A percentile compares a stretch with the other conserved stretches of the same genome.
These are phyloP conservation scores for Timema cristinae DNA, from an alignment of 2,888 invertebrate genomes.

Conservation along the genomic window DNA sequence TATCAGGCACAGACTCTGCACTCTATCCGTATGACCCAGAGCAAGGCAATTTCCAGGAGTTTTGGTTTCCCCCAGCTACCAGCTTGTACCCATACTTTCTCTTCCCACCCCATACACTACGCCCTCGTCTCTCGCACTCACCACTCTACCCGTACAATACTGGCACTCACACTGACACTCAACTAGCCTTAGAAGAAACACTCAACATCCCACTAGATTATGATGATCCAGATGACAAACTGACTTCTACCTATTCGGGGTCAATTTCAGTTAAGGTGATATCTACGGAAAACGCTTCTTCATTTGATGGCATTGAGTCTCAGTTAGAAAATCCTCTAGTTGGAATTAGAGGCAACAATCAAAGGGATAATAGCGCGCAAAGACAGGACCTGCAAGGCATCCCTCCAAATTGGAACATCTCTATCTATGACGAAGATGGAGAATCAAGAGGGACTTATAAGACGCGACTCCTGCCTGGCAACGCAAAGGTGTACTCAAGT, in stretches of 20 bases:
- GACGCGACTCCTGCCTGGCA: conserved; percentile 28
- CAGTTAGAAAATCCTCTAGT: conserved; percentile 58
- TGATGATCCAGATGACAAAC: conserved; percentile 37
- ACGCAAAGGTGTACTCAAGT: conserved; percentile 32
- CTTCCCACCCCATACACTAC: conserved; percentile 48
- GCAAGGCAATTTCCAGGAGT: conserved; percentile 53
- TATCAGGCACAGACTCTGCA: conserved; percentile 56
- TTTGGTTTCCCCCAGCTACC: conserved; percentile 53
- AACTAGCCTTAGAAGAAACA: conserved; percentile 46
- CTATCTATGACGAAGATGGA: conserved; percentile 31
- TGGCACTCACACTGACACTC: conserved; percentile 32
- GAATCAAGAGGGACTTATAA: conserved; percentile 30
- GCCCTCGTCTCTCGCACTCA: conserved; percentile 40
- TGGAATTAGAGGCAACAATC: conserved; percentile 46
- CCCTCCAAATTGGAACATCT: conserved; percentile 27
- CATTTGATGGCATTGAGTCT: conserved; percentile 53
- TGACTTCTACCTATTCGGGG: conserved; percentile 39
- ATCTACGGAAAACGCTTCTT: conserved; percentile 55
- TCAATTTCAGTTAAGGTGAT: conserved; percentile 57
- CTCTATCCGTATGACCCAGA: conserved; percentile 52
- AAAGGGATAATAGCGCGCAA: conserved; percentile 51
- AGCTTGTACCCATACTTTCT: conserved; percentile 58
- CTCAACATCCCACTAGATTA: conserved; percentile 43
- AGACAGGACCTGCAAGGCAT: conserved; percentile 39
- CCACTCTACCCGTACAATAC: conserved; percentile 28